These are phyloP conservation scores for Euplexia lucipara DNA, from an alignment of 2,888 invertebrate species.

Conservation along the genomic window DNA sequence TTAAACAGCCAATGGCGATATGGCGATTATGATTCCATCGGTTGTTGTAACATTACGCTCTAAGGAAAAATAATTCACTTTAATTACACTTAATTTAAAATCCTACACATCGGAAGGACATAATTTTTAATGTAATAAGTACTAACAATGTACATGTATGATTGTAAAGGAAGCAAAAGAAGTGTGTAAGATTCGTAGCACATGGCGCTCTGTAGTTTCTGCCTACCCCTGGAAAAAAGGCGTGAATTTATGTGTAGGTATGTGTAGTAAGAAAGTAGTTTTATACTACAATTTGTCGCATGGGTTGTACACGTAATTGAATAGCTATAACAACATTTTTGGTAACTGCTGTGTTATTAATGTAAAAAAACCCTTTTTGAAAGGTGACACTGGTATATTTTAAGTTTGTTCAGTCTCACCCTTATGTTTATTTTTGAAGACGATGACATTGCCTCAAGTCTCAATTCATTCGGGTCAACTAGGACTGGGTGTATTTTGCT, in stretches of 20 bases:
- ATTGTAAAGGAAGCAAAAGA: too few relatives aligned
- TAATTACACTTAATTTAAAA: background rate
- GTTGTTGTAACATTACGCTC: slow-evolving; percentile 5
- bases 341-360: too few relatives aligned
- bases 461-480: background rate
- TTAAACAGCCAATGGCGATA: too few relatives aligned
- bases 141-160: too few relatives aligned
- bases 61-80: background rate
- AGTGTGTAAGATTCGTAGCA: too few relatives aligned
- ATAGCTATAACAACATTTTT: too few relatives aligned
- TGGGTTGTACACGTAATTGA: background rate
- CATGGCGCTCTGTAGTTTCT: too few relatives aligned
- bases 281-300: background rate
- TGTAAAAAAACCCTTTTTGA: background rate
- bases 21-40: slow-evolving; percentile 4
- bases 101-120: background rate
- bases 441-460: background rate
- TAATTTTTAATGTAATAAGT: too few relatives aligned
- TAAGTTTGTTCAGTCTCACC: background rate
- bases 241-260: too few relatives aligned
- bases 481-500: background rate
- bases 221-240: too few relatives aligned
- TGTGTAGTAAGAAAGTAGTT: slow-evolving; percentile 6
- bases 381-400: too few relatives aligned
- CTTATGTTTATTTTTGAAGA: slow-evolving; percentile 3